Percentiles rank a stretch among this genome's conserved stretches.
Evolutionary conservation across 1,140 invertebrate species (phyloP).

Genomic region (Drosophila repleta): DNA sequence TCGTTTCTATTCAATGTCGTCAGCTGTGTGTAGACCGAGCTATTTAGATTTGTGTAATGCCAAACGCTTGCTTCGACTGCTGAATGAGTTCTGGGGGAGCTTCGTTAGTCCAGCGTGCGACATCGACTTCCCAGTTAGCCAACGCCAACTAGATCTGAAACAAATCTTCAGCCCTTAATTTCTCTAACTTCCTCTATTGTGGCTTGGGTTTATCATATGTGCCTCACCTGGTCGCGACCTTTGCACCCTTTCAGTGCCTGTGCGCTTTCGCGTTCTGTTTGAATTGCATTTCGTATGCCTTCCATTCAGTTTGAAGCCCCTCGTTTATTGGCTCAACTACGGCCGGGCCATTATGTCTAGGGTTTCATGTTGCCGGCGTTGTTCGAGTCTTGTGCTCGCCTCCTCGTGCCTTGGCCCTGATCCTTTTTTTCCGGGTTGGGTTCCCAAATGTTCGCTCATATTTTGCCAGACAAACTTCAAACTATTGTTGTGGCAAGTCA

Average conservation of each 20-base stretch:
- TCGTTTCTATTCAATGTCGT: neutral
- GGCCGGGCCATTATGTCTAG: slow-evolving; percentile 1
- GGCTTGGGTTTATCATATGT: too few relatives aligned
- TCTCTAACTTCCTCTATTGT: too few relatives aligned
- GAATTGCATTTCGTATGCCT: neutral
- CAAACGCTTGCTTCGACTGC: neutral
- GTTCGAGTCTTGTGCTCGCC: neutral
- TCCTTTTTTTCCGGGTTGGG: slow-evolving; percentile 1
- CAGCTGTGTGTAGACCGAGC: too few relatives aligned
- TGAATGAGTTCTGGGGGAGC: too few relatives aligned
- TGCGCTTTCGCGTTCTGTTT: neutral
- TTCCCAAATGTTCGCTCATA: slow-evolving; percentile 44
- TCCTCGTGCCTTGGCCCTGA: neutral
- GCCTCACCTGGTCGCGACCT: neutral
- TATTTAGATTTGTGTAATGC: neutral
- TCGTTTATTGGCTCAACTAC: slow-evolving; percentile 8
- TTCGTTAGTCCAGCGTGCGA: too few relatives aligned
- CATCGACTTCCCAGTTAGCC: too few relatives aligned
- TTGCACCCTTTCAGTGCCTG: neutral
- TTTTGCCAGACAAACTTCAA: slow-evolving; percentile 81
- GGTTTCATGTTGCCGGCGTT: slow-evolving; percentile 1
- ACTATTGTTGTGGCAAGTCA: slow-evolving; percentile 80
- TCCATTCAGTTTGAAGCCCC: neutral
- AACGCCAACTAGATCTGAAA: neutral
- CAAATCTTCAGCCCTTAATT: neutral